phyloP scores from a whole-genome alignment of 2,888 invertebrate genomes.

The Dryobota labecula region DNA sequence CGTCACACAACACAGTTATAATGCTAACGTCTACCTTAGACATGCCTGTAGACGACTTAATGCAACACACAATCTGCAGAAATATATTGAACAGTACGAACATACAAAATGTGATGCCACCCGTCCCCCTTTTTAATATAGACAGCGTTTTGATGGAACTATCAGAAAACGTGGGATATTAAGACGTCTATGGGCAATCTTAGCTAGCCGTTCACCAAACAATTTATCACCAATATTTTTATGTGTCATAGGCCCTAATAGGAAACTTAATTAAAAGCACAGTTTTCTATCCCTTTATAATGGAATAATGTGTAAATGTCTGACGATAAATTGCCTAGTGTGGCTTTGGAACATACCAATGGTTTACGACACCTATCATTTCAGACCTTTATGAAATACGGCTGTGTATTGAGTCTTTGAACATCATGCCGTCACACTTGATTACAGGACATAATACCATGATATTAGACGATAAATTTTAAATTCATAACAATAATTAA shows the following conservation, averaged over 20 bases:
- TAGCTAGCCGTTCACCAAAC: slow-evolving; percentile 8
- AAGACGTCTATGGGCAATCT: slow-evolving; percentile 11
- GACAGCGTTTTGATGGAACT: background rate
- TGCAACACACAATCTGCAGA: slow-evolving; percentile 1
- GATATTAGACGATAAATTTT: slow-evolving; percentile 22
- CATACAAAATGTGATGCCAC: too few relatives aligned
- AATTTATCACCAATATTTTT: slow-evolving; percentile 22
- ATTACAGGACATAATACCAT: slow-evolving; percentile 22
- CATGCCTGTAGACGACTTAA: slow-evolving; percentile 2
- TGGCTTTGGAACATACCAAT: slow-evolving; percentile 25
- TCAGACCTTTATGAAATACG: slow-evolving; percentile 19
- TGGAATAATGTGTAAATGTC: background rate
- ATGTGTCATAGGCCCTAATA: background rate
- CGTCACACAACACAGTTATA: slow-evolving; percentile 30
- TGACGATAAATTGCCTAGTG: slow-evolving; percentile 24
- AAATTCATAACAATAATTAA: slow-evolving; percentile 5
- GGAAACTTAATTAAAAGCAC: background rate
- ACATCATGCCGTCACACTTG: slow-evolving; percentile 3
- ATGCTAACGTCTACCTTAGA: slow-evolving; percentile 9
- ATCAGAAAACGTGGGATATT: background rate
- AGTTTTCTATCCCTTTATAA: background rate
- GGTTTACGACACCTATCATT: slow-evolving; percentile 26
- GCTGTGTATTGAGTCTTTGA: slow-evolving; percentile 12
- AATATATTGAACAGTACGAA: background rate
- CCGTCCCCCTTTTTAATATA: background rate